Evolutionary conservation across 2,113 vertebrate genomes (phyloP).

Genomic region (Danionella cerebrum): DNA sequence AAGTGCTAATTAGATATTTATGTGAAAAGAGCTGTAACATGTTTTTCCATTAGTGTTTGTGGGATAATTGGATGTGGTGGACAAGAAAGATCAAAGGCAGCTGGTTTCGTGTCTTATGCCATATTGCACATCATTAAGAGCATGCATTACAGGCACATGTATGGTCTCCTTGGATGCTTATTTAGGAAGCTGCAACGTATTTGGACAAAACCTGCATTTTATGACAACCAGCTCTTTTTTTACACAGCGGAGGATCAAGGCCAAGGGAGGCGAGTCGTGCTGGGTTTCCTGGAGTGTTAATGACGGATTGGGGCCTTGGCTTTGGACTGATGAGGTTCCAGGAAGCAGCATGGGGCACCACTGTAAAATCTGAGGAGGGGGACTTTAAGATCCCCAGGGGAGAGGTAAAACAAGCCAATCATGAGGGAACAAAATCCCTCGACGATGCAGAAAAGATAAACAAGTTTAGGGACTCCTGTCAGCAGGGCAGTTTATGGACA

Average conservation of each 20-base stretch:
- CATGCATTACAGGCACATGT: conserved; percentile 10
- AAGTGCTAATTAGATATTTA: neutral
- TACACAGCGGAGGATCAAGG: conserved; percentile 46
- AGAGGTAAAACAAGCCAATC: conserved; percentile 17
- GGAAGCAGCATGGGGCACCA: conserved; percentile 29
- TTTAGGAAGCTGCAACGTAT: conserved; percentile 15
- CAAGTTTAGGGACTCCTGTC: conserved; percentile 13
- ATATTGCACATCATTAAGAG: neutral
- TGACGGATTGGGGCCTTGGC: conserved; percentile 22
- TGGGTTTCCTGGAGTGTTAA: conserved; percentile 39
- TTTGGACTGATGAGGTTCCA: conserved; percentile 41
- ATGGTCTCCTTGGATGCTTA: conserved; percentile 7
- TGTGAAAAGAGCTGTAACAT: neutral
- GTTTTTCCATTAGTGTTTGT: neutral
- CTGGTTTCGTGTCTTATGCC: neutral
- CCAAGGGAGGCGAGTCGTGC: conserved; percentile 1
- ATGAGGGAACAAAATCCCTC: conserved; percentile 26
- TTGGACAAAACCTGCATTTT: conserved; percentile 24
- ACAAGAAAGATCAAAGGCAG: neutral
- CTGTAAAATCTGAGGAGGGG: conserved; percentile 24
- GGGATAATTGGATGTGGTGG: neutral
- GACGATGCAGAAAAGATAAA: conserved; percentile 24
- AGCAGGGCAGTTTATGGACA: conserved; percentile 23
- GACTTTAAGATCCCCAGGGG: neutral
- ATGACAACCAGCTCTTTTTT: conserved; percentile 26